Base-by-base conservation (phyloP, 2,888 invertebrate genomes). In the Hemithea aestivaria region DNA sequence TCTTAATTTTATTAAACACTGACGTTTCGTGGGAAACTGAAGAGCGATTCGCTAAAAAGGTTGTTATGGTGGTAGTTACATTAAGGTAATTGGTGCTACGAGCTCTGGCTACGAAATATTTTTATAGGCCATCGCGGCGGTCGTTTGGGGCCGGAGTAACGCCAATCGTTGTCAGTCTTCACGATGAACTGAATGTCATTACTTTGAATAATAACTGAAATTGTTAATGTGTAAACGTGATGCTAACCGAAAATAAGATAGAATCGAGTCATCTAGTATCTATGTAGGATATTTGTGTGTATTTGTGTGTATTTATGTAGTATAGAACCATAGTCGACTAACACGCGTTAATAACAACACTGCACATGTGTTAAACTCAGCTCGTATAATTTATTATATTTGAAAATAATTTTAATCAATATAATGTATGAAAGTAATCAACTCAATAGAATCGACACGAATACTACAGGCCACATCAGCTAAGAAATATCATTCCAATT, bases 31-130 rank as follows among this genome's bases (percentile, higher is more conserved):
- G 73, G 66, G 73, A 74, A 67, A 58, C 58, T 4, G 58, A 65
- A 62, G 69, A 74, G 56, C 68, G 66, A 73, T 78, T 71, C 67
- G 70, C 72, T 73, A 81, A 80, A 81, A 78, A 76, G 75, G 73
- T 77, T 68, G 79, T 42, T 79, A 73, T 73, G 74, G 74, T 76
- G 79, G 77, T 74, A 74, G 77, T 74, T 75, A 80, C 82, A 83
- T 83, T 83, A 81, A 80, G 71, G 77, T 84, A 82, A 85, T 84
- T 83, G 83, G 72, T 74, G 65, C n/a, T n/a, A n/a, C n/a, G n/a
- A n/a, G n/a, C n/a, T 76, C 75, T 73, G 75, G 70, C 71, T 76
- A 68, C 71, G 72, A 75, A 82, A 81, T 73, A 79, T 73, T 78
- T 82, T 83, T 82, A 80, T 77, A 67, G 77, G 66, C 75, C 67